Evolutionary conservation across 1,140 invertebrate species (phyloP).

Genomic region (Metaphire vulgaris): DNA sequence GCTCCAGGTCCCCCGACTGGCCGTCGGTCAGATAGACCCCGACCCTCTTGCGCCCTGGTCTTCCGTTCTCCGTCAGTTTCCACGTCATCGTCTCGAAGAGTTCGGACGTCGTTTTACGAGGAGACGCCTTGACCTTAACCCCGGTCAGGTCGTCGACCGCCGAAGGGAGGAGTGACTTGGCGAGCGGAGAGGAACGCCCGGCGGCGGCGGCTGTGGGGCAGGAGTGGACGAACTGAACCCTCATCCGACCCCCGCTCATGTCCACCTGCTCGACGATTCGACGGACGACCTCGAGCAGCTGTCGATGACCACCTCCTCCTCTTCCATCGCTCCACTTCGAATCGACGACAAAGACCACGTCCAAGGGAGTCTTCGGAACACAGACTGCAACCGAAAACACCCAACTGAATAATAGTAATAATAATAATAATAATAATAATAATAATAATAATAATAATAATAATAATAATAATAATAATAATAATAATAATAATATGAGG

Average conservation of each 20-base stretch:
- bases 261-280: background rate
- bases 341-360: background rate
- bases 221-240: background rate
- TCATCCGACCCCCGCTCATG: background rate
- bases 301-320: background rate
- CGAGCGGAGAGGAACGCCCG: no score
- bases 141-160: no score
- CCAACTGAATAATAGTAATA: no score
- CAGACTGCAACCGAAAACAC: no score
- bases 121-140: no score
- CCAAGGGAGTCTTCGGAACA: background rate
- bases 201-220: background rate
- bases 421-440: no score
- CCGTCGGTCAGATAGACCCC: background rate
- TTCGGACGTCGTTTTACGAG: background rate
- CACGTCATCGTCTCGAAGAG: background rate
- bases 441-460: no score
- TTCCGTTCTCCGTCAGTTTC: background rate
- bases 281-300: background rate
- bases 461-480: no score
- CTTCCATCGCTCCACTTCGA: background rate
- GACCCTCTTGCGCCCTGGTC: background rate
- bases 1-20: background rate
- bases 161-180: no score
- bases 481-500: no score